Conservation (phyloP, 2,888 invertebrate genomes). For the Agrochola litura region DNA sequence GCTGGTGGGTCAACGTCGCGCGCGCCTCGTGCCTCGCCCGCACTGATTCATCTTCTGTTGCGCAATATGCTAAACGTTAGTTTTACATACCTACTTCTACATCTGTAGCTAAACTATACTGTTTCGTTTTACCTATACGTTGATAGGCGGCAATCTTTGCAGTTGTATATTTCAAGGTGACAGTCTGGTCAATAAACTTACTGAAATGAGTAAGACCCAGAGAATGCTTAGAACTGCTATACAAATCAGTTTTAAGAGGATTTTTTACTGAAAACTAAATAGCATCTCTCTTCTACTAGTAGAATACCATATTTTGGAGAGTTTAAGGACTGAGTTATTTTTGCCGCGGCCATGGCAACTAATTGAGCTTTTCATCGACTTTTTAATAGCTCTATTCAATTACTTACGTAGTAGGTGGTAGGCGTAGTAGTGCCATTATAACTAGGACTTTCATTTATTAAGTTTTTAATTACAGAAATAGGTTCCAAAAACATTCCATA, state of each 20-base stretch:
- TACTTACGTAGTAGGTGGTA: slow-evolving; percentile 1
- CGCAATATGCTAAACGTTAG: slow-evolving; percentile 70
- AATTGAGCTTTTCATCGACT: not conserved
- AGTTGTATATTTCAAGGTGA: slow-evolving; percentile 22
- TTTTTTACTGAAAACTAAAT: not conserved
- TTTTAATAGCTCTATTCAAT: slow-evolving; percentile 19
- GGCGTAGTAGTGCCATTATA: slow-evolving; percentile 6
- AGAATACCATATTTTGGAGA: not conserved
- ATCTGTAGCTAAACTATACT: slow-evolving; percentile 5
- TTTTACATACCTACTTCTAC: slow-evolving; percentile 35
- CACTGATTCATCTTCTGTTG: slow-evolving; percentile 77
- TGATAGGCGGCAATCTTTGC: not conserved
- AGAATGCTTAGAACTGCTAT: slow-evolving; percentile 11
- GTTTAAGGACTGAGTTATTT: not conserved
- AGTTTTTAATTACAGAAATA: slow-evolving; percentile 20
- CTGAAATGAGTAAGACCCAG: slow-evolving; percentile 9
- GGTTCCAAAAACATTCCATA: slow-evolving; percentile 2
- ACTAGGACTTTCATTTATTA: slow-evolving; percentile 18
- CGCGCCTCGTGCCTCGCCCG: slow-evolving; percentile 62
- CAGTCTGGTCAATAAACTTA: slow-evolving; percentile 38
- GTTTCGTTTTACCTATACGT: not conserved
- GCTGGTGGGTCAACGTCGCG: slow-evolving; percentile 82
- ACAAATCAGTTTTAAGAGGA: slow-evolving; percentile 4
- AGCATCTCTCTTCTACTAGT: no score
- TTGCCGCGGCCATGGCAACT: not conserved